Percentiles rank a stretch among this genome's conserved stretches.
Evolutionary conservation across 2,797 vertebrate genomes (phyloP).

Genomic region (Naso thynnoides): DNA sequence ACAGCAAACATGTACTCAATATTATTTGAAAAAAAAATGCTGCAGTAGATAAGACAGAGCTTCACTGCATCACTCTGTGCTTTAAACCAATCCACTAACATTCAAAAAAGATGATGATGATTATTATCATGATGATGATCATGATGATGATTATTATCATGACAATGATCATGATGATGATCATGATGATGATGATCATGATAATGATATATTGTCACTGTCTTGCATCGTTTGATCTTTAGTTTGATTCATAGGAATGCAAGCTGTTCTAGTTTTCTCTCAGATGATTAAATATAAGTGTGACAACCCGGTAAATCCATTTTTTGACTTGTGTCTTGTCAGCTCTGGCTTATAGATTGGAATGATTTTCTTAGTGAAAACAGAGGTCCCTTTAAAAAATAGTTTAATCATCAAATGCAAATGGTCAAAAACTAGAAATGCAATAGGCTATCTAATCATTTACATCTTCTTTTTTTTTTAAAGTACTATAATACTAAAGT

Average conservation of each 20-base stretch:
- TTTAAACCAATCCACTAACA: neutral
- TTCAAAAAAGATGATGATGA: neutral
- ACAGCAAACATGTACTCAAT: neutral
- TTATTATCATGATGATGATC: too few relatives aligned
- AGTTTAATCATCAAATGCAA: neutral
- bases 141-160: too few relatives aligned
- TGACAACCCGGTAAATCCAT: neutral
- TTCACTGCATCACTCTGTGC: neutral
- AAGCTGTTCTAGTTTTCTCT: neutral
- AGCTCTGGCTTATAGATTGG: neutral
- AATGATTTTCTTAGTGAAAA: neutral
- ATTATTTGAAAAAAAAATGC: neutral
- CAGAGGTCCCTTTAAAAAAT: neutral
- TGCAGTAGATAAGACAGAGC: neutral
- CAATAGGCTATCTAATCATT: neutral
- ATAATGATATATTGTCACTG: neutral
- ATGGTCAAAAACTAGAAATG: neutral
- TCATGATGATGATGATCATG: too few relatives aligned
- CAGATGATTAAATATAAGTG: neutral
- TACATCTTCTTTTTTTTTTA: slow-evolving; percentile 14
- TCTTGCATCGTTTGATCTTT: neutral
- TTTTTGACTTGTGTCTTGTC: neutral
- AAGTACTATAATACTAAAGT: slow-evolving; percentile 28
- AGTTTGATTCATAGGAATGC: neutral
- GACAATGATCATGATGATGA: too few relatives aligned